Evolutionary conservation across 2,797 vertebrate genomes (phyloP), one percentile per base, ranked within the genome.

Genomic region (Kryptopterus vitreolus): DNA sequence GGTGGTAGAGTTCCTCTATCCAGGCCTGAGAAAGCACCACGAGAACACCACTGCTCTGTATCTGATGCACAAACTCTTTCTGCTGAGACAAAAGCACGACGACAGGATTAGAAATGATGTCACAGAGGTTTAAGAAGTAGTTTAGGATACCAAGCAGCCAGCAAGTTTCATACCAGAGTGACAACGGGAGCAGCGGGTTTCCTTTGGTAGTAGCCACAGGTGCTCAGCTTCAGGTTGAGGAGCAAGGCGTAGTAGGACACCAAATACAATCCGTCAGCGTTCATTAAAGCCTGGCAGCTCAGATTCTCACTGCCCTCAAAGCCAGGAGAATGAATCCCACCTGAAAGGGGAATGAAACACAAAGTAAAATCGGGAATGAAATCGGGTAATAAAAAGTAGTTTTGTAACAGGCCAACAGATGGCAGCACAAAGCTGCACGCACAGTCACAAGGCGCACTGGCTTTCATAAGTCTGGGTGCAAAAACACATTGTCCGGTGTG

Each of bases 1-100:
- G 96, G 72, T 96, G 94, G 89, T 96, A 98, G 0, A 99, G 92
- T 78, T 98, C 97, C 90, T 99, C 97, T 0, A 98, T 95, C 98
- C 98, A 99, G 76, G 94, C 90, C 89, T 96, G 96, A 35, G 97
- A 98, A 87, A 99, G 94, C 31, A 99, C 94, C 91, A 98, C 95
- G 10, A 98, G 87, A 65, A 97, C 94, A 0, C 97, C 96, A 12
- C 95, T 97, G 91, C 92, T 96, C 87, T 98, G 97, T 70, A 98
- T 90, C 85, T 96, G 94, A 84, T 93, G 95, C 88, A 95, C 94
- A 93, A 99, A 99, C 86, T 98, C 97, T 84, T 98, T 98, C 98
- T 99, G 89, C 79, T 89, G 62, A 81, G 55, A 85, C 10, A 77
- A 11, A 61, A 7, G 26, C 26, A 69, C 48, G n/a, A 48, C 6